Base-by-base conservation (phyloP, 30 jellyfish, hydroid and myxozoan species). In the Aurelia sp. region DNA sequence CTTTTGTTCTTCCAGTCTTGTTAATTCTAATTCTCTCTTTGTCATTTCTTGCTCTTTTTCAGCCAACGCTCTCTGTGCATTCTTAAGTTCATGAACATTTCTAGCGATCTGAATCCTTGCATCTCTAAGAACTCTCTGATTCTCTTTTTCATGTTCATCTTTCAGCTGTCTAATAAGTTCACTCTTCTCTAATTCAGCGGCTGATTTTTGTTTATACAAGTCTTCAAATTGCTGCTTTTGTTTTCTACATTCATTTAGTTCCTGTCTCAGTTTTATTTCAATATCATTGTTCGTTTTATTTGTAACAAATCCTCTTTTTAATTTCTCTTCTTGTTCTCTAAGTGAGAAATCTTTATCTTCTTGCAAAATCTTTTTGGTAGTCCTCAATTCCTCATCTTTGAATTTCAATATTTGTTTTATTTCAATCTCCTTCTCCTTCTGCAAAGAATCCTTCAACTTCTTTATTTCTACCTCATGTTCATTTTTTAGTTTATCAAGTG, bases 341-440 rank as follows among this genome's bases (percentile, higher is more conserved):
- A 94, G 41, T 0, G 93, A 88, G 20, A 80, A 65, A 15, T 88
- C 97, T 75, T 85, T 95, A 41, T 95, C 99, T 33, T 95, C 99
- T 31, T 50, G 86, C 79, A 95, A 50, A 74, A 83, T 67, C 77
- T 78, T 88, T 71, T 83, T 87, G 5, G 96, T 83, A 8, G 96
- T 84, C 71, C 86, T 72, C n/a, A 95, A 71, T 75, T 95, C 99
- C 21, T 95, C 99, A 80, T 95, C 99, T 64, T 95, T 95, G 73
- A 78, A 95, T 63, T 76, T 85, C 24, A 95, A 67, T 0, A 95
- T 87, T 50, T 95, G 99, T 67, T 90, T 88, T 21, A 95, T 80
- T 40, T 95, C 99, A 55, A 74, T 18, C 47, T 95, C 97, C 57
- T 95, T 95, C 64, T 86, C 97, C 74, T 86, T 85, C 22, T 66